These are phyloP conservation scores for Zosterops pallidus DNA, from an alignment of 2,113 vertebrate species.

Conservation along the genomic window DNA sequence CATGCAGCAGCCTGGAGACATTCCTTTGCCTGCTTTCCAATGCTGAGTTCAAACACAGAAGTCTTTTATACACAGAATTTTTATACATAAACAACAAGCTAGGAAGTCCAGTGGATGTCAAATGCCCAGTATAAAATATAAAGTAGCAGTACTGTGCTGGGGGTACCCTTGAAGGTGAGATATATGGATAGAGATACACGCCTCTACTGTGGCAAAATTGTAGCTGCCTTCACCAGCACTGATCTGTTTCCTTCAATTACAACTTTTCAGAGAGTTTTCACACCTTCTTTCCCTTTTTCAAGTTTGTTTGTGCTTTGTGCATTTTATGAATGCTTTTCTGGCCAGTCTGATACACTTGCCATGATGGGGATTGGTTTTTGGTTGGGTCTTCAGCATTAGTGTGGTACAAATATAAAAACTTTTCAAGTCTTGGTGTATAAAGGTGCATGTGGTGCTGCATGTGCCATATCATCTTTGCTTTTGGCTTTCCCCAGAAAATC, in stretches of 20 bases:
- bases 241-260: neutral
- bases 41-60: neutral
- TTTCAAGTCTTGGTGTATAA: neutral
- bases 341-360: neutral
- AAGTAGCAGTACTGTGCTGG: neutral
- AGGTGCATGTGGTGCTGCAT: neutral
- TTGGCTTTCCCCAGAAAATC: constrained; percentile 83
- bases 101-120: neutral
- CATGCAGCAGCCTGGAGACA: constrained; percentile 24
- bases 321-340: neutral
- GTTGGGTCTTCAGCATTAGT: neutral
- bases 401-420: neutral
- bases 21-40: neutral
- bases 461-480: neutral
- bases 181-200: neutral
- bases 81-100: neutral
- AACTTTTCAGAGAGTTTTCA: neutral
- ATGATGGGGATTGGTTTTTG: neutral
- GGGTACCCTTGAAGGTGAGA: neutral
- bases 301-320: neutral
- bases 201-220: neutral
- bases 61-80: neutral
- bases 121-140: neutral
- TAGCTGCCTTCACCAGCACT: neutral
- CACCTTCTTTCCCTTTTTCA: neutral